A percentile compares a stretch with the other conserved stretches of the same genome.
Evolutionary conservation across 2,113 vertebrate species (phyloP).

Genomic region (Rhegmatorhina hoffmannsi): DNA sequence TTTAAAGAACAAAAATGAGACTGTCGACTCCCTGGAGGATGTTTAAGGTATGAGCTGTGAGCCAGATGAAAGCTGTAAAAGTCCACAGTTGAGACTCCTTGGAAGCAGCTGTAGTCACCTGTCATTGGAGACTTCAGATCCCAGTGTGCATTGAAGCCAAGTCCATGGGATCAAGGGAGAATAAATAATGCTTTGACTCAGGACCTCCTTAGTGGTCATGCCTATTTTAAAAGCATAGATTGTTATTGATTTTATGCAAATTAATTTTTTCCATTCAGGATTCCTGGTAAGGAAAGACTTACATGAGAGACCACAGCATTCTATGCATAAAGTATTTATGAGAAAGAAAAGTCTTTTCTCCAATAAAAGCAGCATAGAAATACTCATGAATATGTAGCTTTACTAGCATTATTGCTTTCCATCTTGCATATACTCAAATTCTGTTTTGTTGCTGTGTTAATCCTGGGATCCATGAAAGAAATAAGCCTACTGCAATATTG

Average conservation of each 20-base stretch:
- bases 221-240: not conserved
- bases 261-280: not conserved
- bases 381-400: not conserved
- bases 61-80: conserved; percentile 41
- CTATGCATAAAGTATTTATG: not conserved
- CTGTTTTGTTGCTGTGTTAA: not conserved
- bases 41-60: conserved; percentile 2
- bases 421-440: not conserved
- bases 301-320: not conserved
- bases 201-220: not conserved
- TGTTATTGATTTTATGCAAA: not conserved
- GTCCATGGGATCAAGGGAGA: not conserved
- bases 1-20: conserved; percentile 1
- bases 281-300: not conserved
- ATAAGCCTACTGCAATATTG: not conserved
- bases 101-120: conserved; percentile 8
- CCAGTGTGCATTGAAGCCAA: not conserved
- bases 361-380: not conserved
- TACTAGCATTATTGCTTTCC: not conserved
- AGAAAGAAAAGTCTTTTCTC: not conserved
- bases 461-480: not conserved
- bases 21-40: not conserved
- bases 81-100: not conserved
- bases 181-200: not conserved
- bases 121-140: not conserved